Evolutionary conservation across 2,888 invertebrate species (phyloP).

Genomic region (Gymnosoma rotundatum): DNA sequence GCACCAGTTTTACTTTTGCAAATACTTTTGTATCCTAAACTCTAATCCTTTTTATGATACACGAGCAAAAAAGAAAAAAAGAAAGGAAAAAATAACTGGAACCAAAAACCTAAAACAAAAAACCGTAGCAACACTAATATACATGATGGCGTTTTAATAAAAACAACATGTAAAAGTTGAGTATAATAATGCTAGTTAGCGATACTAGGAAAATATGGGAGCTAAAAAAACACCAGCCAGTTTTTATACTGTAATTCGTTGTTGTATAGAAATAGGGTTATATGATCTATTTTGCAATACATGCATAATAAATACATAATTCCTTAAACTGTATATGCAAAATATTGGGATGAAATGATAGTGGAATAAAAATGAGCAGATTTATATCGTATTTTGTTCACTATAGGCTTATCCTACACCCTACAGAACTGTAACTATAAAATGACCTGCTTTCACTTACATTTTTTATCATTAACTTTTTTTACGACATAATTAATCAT

Average conservation of each 20-base stretch:
- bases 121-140: constrained; percentile 25
- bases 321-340: constrained; percentile 61
- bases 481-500: too few species aligned
- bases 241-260: constrained; percentile 50
- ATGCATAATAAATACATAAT: constrained; percentile 56
- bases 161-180: constrained; percentile 53
- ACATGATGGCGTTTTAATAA: constrained; percentile 45
- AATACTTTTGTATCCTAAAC: constrained; percentile 30
- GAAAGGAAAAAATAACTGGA: neutral
- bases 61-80: constrained; percentile 25
- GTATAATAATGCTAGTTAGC: constrained; percentile 61
- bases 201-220: neutral
- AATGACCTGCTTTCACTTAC: too few species aligned
- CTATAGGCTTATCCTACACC: neutral
- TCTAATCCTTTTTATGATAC: constrained; percentile 67
- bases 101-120: constrained; percentile 29
- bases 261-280: constrained; percentile 34
- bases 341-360: constrained; percentile 44
- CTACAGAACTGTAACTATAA: neutral
- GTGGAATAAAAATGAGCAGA: constrained; percentile 7
- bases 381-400: neutral
- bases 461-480: too few species aligned
- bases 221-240: constrained; percentile 11
- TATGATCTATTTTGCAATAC: constrained; percentile 54
- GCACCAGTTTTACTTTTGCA: constrained; percentile 10